Percentiles rank a stretch among this genome's conserved stretches.
phyloP scores from a whole-genome alignment of 2,797 vertebrate genomes.

The Otolemur crassicaudatus region DNA sequence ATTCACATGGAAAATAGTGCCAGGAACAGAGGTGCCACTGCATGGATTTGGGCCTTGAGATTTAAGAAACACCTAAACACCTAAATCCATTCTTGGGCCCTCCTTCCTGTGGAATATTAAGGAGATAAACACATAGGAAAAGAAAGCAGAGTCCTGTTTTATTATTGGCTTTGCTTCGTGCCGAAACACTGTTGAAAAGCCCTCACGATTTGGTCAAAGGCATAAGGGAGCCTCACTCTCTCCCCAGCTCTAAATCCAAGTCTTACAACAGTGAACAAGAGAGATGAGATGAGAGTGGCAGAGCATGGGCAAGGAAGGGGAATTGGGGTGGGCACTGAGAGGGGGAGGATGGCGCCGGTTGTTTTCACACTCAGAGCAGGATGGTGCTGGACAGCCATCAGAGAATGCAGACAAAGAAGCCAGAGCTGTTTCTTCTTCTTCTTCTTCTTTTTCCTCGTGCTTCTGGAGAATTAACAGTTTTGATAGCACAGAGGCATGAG shows the following conservation, averaged over 20 bases:
- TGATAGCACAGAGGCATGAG: neutral
- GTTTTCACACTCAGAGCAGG: neutral
- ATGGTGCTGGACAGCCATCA: neutral
- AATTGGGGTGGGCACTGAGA: neutral
- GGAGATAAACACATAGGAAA: neutral
- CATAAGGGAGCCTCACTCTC: neutral
- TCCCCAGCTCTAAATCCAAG: neutral
- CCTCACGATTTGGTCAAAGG: neutral
- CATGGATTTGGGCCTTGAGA: neutral
- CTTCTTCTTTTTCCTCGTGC: no score
- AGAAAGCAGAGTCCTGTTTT: neutral
- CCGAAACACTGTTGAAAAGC: neutral
- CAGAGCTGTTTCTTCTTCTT: neutral
- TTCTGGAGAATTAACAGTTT: neutral
- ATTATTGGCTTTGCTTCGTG: slow-evolving; percentile 14
- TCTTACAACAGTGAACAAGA: neutral
- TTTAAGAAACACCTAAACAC: neutral
- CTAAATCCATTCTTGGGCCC: neutral
- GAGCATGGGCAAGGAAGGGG: neutral
- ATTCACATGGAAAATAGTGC: neutral
- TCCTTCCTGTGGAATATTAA: neutral
- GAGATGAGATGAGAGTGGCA: neutral
- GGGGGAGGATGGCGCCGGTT: accelerated
- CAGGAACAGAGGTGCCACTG: neutral
- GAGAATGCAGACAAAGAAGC: neutral